Evolutionary conservation across 2,888 invertebrate genomes (phyloP), one percentile per base, ranked within the genome.

Genomic region (Epinotia nisella): DNA sequence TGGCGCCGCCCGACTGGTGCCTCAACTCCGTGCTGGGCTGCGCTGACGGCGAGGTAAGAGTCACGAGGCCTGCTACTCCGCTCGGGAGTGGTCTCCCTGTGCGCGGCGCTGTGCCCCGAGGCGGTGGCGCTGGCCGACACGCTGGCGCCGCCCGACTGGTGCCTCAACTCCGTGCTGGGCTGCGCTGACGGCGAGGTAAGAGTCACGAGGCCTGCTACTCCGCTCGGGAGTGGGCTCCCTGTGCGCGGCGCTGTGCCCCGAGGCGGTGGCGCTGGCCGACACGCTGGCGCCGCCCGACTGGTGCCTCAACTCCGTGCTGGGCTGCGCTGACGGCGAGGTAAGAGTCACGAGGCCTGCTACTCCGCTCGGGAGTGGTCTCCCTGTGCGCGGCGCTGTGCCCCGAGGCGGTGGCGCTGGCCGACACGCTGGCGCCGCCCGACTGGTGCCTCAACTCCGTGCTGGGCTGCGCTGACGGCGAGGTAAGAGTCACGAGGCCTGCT

Each of bases 1-100:
- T 98, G 64, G 97, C 98, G 0, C 98, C 98, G 1, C 96, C 97
- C 0, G 98, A 98, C 92, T 97, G 96, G 87, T 95, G 98, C 76
- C 90, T 98, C 15, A 96, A 96, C 82, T 98, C 98, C 0, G 95
- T 96, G 0, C 94, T 99, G n/a, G 98, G 98, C 53, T 92, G 94
- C 81, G 95, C 97, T 7, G 97, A 98, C 89, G 98, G 98, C 85
- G 94, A 97, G 94, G 98, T 97, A 15, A n/a, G n/a, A 75, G 75
- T 71, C 24, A 24, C 24, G 4, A 24, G 24, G 24, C 24, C 24
- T 24, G 24, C 24, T 24, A 4, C 24, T 24, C 24, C 24, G 24
- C 24, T 24, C 24, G 24, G 24, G 24, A 24, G 24, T 24, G 24
- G 24, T 24, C 24, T 24, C 24, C 3, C 86, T 96, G 49, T 96